A percentile compares a stretch with the other conserved stretches of the same genome.
These are phyloP conservation scores for Phragmatobia fuliginosa DNA, from an alignment of 2,888 invertebrate genomes.

Conservation along the genomic window DNA sequence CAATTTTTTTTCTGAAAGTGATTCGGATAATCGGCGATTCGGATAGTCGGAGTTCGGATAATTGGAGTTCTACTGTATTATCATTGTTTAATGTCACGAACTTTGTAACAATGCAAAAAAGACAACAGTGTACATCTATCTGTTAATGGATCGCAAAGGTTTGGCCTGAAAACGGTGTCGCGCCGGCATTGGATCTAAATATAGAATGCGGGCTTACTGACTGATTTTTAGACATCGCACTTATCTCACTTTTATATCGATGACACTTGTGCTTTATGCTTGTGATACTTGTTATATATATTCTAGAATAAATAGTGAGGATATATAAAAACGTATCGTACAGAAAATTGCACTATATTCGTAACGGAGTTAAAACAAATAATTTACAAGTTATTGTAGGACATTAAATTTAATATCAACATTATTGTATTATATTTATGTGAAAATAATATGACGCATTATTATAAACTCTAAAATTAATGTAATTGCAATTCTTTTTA, in stretches of 20 bases:
- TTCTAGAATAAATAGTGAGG: neutral
- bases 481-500: no score
- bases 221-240: slow-evolving; percentile 24
- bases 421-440: no score
- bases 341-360: neutral
- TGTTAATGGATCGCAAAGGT: slow-evolving; percentile 18
- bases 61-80: neutral
- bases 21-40: no score
- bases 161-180: slow-evolving; percentile 25
- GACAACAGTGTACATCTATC: slow-evolving; percentile 8
- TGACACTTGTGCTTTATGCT: neutral
- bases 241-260: slow-evolving; percentile 20
- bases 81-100: slow-evolving; percentile 2
- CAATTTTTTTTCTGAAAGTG: no score
- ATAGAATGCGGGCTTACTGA: slow-evolving; percentile 28
- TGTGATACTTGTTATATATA: neutral
- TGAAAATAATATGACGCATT: no score
- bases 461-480: no score
- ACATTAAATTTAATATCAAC: no score
- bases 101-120: slow-evolving; percentile 4
- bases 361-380: neutral
- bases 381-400: no score
- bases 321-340: neutral
- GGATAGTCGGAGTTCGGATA: no score
- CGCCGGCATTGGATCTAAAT: slow-evolving; percentile 33